These are phyloP conservation scores for Lemur catta DNA, from an alignment of 2,797 vertebrate species.

Conservation along the genomic window DNA sequence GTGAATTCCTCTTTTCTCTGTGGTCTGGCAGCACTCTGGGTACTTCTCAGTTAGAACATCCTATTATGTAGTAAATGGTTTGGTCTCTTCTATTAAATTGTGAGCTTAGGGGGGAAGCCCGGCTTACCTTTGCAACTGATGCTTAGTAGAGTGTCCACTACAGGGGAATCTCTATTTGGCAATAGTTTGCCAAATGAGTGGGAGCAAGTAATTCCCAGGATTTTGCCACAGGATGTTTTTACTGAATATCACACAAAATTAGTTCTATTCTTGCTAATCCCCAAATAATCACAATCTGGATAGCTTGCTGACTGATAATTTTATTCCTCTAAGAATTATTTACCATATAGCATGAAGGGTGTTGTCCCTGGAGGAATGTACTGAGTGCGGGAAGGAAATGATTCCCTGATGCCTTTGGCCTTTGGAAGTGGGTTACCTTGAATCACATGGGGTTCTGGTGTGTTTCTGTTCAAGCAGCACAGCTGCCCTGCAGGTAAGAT, in stretches of 20 bases:
- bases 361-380: not conserved
- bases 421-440: not conserved
- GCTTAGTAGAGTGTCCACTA: not conserved
- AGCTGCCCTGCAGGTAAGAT: not conserved
- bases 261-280: not conserved
- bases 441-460: not conserved
- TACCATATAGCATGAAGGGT: not conserved
- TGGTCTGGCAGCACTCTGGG: too few species aligned
- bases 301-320: not conserved
- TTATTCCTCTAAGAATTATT: not conserved
- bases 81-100: not conserved
- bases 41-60: accelerated
- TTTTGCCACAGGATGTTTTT: not conserved
- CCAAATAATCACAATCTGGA: not conserved
- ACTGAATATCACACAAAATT: not conserved
- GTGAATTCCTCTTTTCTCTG: too few species aligned
- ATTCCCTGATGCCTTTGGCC: not conserved
- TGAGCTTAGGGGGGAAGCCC: too few species aligned
- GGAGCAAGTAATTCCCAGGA: not conserved
- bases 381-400: not conserved
- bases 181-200: not conserved
- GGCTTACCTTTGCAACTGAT: not conserved
- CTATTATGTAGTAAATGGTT: accelerated
- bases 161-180: not conserved
- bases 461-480: not conserved